These are phyloP conservation scores for Sepioteuthis lessoniana DNA, from an alignment of 2,888 invertebrate genomes.

Conservation along the genomic window DNA sequence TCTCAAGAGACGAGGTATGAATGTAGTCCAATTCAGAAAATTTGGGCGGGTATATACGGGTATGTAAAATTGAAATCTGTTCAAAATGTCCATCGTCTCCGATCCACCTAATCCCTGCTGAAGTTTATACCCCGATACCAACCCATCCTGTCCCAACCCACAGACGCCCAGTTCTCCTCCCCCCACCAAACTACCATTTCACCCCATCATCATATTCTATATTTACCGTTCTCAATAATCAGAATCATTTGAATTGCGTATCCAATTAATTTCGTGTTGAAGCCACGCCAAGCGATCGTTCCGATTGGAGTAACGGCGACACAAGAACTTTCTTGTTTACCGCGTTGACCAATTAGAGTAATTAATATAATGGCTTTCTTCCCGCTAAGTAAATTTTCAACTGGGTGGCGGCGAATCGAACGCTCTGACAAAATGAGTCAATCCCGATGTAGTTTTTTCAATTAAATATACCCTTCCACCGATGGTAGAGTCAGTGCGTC, in stretches of 20 bases:
- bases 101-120: background rate
- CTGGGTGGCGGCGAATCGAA: background rate
- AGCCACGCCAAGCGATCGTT: background rate
- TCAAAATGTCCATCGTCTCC: background rate
- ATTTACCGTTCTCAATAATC: slow-evolving; percentile 13
- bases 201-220: background rate
- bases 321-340: background rate
- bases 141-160: background rate
- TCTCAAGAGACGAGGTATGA: background rate
- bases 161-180: background rate
- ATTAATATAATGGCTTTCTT: background rate
- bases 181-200: too few relatives aligned
- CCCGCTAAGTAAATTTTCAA: slow-evolving; percentile 33
- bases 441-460: background rate
- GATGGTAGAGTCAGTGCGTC: too few relatives aligned
- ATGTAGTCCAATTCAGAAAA: background rate
- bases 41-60: background rate
- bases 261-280: slow-evolving; percentile 14
- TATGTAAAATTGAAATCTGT: background rate
- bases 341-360: background rate
- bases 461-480: too few relatives aligned
- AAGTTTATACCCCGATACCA: background rate
- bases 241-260: background rate
- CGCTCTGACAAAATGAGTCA: background rate
- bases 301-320: background rate